Evolutionary conservation across 2,113 vertebrate genomes (phyloP), one percentile per base, ranked within the genome.

Genomic region (Herpetotheres cachinnans): DNA sequence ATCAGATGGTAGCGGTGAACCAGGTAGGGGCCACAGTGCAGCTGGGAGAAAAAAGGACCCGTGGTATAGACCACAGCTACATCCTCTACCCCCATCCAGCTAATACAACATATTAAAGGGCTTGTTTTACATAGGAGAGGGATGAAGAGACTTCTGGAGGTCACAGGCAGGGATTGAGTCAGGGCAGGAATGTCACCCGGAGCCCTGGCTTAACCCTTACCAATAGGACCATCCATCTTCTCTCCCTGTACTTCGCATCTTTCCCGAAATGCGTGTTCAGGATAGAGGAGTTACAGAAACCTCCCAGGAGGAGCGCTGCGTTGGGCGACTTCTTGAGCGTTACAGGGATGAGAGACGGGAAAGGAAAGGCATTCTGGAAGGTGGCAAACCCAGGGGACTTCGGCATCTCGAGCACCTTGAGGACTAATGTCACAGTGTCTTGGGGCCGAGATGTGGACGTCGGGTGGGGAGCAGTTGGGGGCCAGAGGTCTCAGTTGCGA

Each of bases 231-330:
- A 87, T 95, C 78, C 71, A 10, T 97, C 89, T 89, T 79, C 27
- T 73, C 58, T 82, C 36, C 16, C 8, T 30, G 22, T 62, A 6
- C 52, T 90, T 86, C 18, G 70, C 20, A 59, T 89, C 72, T 76
- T 82, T 65, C 52, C 47, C 0, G 0, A 95, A 93, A 95, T 89
- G 32, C 7, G 0, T 2, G 15, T 42, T 78, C 52, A 52, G 40
- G n/a, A 20, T 16, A 63, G 50, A 30, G 78, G 30, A 62, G 16
- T 72, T 79, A 17, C 3, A 82, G 74, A 93, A 92, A 27, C 61
- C 44, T 93, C 34, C 63, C 50, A 11, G 30, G 26, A 81, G 65
- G 26, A 67, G 3, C 0, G 0, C 6, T 52, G 44, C 0, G 0
- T 11, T 49, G 26, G 54, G 40, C 36, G 32, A 16, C 61, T 32